Conservation (phyloP, 2,113 vertebrate species). For the Patagioenas fasciata region DNA sequence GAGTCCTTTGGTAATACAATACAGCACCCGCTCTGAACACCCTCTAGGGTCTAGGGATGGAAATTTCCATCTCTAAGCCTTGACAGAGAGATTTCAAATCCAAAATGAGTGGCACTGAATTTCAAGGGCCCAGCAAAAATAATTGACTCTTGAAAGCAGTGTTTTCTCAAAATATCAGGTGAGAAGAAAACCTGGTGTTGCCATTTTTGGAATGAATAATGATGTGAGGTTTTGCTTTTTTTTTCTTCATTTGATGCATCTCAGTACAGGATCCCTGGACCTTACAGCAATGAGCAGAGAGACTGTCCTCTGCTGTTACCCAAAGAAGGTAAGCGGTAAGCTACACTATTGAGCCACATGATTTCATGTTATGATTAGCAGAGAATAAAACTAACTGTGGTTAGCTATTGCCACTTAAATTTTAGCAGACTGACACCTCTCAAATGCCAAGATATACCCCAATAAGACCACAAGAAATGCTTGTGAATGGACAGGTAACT, state of each 20-base stretch:
- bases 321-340: not conserved
- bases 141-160: constrained; percentile 17
- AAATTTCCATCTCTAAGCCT: constrained; percentile 11
- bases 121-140: not conserved
- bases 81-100: not conserved
- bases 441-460: constrained; percentile 11
- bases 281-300: not conserved
- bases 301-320: not conserved
- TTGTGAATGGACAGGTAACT: not conserved
- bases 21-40: not conserved
- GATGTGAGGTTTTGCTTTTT: not conserved
- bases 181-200: not conserved
- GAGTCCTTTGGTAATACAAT: not conserved
- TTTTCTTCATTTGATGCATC: not conserved
- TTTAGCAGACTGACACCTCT: constrained; percentile 28
- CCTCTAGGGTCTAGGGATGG: not conserved
- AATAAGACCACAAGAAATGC: not conserved
- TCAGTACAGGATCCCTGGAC: not conserved
- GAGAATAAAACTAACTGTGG: not conserved
- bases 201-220: not conserved
- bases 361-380: not conserved
- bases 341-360: not conserved
- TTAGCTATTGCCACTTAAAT: constrained; percentile 5
- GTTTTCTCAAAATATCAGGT: constrained; percentile 23
- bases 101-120: constrained; percentile 3